Evolutionary conservation across 2,113 vertebrate genomes (phyloP), one percentile per base, ranked within the genome.

Genomic region (Labeo catla): DNA sequence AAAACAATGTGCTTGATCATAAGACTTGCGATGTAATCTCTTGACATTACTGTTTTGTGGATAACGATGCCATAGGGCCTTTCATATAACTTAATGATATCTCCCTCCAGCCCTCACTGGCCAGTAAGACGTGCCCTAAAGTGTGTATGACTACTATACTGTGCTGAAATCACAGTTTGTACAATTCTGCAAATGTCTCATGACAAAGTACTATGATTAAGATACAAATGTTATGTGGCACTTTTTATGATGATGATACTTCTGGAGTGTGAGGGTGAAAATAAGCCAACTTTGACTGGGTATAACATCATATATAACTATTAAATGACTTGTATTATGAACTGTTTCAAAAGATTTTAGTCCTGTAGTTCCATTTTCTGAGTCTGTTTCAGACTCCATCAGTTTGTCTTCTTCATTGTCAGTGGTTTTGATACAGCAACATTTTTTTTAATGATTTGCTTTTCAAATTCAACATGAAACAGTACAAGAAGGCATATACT

Each of bases 1-100:
- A 66, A 86, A 84, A 47, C 54, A 79, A 79, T 54, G 74, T 45
- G 21, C 63, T 59, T 66, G 85, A 84, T 84, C 45, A 74, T 84
- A 66, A 83, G 68, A 81, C 88, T 84, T 45, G 47, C 61, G n/a
- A 79, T 80, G 21, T 45, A 74, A 79, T 79, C 43, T 63, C 28
- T 28, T 82, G 50, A 82, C 63, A 47, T 86, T 88, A 50, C 4
- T 74, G 45, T 78, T 59, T 77, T 76, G 39, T n/a, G 72, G 54
- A 82, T 77, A 19, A 59, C 21, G 3, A 21, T 36, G 59, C 79
- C 39, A 9, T 65, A 43, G 66, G 66, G 43, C 68, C 12, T 76
- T 19, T 52, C 61, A 65, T 45, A 57, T 63, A 54, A 66, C 16
- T 8, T 21, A 36, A 54, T 49, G n/a, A 63, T 4, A 68, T 34